Percentiles rank a stretch among this genome's conserved stretches.
These are phyloP conservation scores for Cichladusa arquata DNA, from an alignment of 2,113 vertebrate genomes.

Conservation along the genomic window DNA sequence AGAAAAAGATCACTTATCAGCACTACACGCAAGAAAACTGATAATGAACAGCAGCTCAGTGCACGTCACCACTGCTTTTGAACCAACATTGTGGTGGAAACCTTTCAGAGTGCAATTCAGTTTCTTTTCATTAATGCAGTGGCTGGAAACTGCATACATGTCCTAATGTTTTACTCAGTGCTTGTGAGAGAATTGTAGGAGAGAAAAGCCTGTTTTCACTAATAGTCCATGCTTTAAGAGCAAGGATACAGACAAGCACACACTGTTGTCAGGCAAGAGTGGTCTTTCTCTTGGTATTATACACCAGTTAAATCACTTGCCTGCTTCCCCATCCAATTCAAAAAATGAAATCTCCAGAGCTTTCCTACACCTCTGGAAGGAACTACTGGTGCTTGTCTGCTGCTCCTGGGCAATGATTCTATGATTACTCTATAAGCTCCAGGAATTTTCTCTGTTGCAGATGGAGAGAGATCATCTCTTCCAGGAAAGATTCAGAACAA, in stretches of 20 bases:
- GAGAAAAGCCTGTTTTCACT: constrained; percentile 1
- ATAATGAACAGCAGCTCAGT: background rate
- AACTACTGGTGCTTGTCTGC: background rate
- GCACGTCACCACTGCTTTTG: background rate
- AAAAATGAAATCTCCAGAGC: background rate
- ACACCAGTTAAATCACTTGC: background rate
- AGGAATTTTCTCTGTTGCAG: background rate
- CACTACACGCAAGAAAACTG: background rate
- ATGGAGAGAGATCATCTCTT: background rate
- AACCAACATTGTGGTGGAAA: background rate
- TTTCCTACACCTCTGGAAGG: background rate
- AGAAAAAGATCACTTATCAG: background rate
- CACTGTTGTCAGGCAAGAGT: background rate
- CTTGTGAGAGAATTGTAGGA: background rate
- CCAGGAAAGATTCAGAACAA: constrained; percentile 9
- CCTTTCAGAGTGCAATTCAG: background rate
- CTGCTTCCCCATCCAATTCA: background rate
- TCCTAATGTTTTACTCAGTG: background rate
- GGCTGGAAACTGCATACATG: background rate
- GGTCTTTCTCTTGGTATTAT: background rate
- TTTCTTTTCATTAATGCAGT: background rate
- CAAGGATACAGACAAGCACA: background rate
- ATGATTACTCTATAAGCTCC: background rate
- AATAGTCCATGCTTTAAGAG: background rate
- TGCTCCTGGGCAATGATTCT: background rate